Evolutionary conservation across 2,888 invertebrate species (phyloP), one percentile per base, ranked within the genome.

Genomic region (Azorinus chamasolen): DNA sequence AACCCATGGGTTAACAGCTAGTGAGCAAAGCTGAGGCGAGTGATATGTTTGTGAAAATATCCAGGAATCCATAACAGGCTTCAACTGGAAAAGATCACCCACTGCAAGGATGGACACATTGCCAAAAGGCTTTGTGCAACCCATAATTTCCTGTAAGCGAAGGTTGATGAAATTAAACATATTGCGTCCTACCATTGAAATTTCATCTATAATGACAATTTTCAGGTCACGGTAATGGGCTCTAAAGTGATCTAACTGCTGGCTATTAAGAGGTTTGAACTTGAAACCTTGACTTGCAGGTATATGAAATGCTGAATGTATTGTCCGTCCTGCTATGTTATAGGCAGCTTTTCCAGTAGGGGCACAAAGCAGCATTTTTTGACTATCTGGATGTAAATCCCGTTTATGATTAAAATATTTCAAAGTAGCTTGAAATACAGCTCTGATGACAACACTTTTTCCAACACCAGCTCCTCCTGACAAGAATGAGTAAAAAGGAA

Each of bases 321-420:
- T 58, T 27, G 83, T 83, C 18, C 27, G 55, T 8, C 79, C 83
- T 37, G 53, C 63, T 32, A 79, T 74, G 62, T 81, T 81, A 46
- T 79, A 54, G 18, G 80, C 80, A 58, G 83, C 79, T 78, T 80
- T 78, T 1, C 80, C 79, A 24, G 77, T 74, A 43, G 83, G 83
- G 12, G 79, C 81, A 63, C 48, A 39, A 74, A 58, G 18, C 10
- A 58, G 24, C 18, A 58, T 18, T 14, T 58, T 43, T 10, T 25
- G 20, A 58, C 25, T 58, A 18, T 61, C 61, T 27, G 61, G 61
- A 32, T 45, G 53, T 45, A 24, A 25, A 39, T 50, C 43, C 24
- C 4, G n/a, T 41, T 18, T 25, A 55, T 43, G 50, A 51, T 16
- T 50, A 32, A 25, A 64, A 25, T 43, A 71, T 37, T 58, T 71